Conservation (phyloP, 2,888 invertebrate species). For the Stenodera caucasica region DNA sequence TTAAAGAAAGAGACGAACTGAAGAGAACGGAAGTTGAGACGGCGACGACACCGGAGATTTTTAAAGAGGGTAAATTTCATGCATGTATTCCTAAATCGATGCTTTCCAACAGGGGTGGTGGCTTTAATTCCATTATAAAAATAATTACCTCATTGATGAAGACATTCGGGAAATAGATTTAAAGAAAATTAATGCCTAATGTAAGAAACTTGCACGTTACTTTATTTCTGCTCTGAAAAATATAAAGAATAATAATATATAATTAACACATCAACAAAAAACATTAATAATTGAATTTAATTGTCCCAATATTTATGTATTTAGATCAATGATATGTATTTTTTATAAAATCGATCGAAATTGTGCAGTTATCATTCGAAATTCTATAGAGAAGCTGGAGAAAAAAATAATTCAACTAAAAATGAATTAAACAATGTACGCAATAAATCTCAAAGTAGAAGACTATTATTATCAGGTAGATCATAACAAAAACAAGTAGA, state of each 20-base stretch:
- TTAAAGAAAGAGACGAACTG: not conserved
- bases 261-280: conserved; percentile 21
- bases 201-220: conserved; percentile 5
- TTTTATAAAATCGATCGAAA: too few relatives aligned
- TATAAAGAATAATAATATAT: conserved; percentile 23
- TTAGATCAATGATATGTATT: too few relatives aligned
- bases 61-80: not conserved
- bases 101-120: too few relatives aligned
- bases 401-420: conserved; percentile 8
- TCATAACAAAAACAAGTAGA: conserved; percentile 18
- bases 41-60: not conserved
- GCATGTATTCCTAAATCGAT: not conserved
- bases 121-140: too few relatives aligned
- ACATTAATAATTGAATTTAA: conserved; percentile 4
- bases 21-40: too few relatives aligned
- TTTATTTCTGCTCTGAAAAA: conserved; percentile 23
- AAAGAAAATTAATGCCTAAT: not conserved
- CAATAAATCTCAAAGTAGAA: conserved; percentile 21
- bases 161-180: too few relatives aligned
- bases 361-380: not conserved
- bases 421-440: conserved; percentile 18
- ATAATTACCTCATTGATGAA: not conserved
- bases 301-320: not conserved
- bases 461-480: conserved; percentile 15
- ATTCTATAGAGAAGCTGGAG: conserved; percentile 10